phyloP scores from a whole-genome alignment of 2,888 invertebrate species.

The Machimus rusticus region DNA sequence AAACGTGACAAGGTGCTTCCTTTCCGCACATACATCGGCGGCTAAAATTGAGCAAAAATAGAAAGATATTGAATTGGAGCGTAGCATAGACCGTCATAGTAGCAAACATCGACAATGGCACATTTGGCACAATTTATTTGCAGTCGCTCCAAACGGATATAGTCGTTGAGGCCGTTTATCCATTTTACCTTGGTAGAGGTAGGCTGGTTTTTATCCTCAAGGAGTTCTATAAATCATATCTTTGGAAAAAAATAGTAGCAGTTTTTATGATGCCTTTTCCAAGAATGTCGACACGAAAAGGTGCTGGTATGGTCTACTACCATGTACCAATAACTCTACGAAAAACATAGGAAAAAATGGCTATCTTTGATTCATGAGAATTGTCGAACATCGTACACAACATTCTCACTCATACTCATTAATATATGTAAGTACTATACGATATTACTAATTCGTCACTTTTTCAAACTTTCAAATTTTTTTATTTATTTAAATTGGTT shows the following conservation, averaged over 20 bases:
- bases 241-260: background rate
- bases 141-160: background rate
- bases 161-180: background rate
- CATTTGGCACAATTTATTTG: background rate
- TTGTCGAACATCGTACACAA: background rate
- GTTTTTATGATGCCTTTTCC: background rate
- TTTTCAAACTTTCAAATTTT: background rate
- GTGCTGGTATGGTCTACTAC: background rate
- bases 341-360: background rate
- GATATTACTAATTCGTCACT: too few relatives aligned
- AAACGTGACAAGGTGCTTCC: constrained; percentile 38
- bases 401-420: background rate
- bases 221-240: background rate
- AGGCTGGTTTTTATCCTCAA: background rate
- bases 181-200: background rate
- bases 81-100: background rate
- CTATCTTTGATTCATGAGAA: background rate
- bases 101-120: background rate
- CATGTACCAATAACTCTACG: background rate
- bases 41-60: background rate
- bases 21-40: background rate
- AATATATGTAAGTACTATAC: too few relatives aligned
- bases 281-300: background rate
- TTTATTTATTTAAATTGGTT: background rate
- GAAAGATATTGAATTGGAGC: background rate